Evolutionary conservation across 2,888 invertebrate genomes (phyloP).

Genomic region (Apodemia hepburni): DNA sequence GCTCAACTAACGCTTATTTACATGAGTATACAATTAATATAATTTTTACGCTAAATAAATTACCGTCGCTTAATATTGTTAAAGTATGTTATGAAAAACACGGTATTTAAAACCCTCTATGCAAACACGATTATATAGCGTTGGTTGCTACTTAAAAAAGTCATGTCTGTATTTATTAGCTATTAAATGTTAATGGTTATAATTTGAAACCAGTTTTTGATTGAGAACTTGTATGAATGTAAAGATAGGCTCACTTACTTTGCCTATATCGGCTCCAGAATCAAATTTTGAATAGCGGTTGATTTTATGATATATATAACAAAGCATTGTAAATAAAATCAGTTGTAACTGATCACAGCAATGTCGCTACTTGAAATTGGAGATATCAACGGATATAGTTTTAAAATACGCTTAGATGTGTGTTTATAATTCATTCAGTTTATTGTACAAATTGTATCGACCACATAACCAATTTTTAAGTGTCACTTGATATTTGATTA

Average conservation of each 20-base stretch:
- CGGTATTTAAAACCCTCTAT: neutral
- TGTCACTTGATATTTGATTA: neutral
- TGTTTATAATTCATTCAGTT: no score
- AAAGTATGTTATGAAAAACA: neutral
- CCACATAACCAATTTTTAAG: neutral
- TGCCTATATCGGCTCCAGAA: neutral
- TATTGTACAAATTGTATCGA: no score
- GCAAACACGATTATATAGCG: no score
- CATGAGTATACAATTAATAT: neutral
- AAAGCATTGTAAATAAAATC: neutral
- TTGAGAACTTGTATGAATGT: no score
- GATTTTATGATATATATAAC: neutral
- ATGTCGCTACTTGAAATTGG: neutral
- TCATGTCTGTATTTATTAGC: no score
- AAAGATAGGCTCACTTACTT: no score
- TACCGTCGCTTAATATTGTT: neutral
- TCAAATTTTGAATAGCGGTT: neutral
- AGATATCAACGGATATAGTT: neutral
- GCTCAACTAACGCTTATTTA: neutral
- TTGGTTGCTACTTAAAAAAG: no score
- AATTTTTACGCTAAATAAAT: neutral
- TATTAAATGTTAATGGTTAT: no score
- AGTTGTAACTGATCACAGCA: neutral
- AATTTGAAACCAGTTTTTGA: no score
- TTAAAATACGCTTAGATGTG: neutral